Percentiles rank a stretch among this genome's conserved stretches.
Evolutionary conservation across 2,888 invertebrate genomes (phyloP).

Genomic region (Meandrusa payeni): DNA sequence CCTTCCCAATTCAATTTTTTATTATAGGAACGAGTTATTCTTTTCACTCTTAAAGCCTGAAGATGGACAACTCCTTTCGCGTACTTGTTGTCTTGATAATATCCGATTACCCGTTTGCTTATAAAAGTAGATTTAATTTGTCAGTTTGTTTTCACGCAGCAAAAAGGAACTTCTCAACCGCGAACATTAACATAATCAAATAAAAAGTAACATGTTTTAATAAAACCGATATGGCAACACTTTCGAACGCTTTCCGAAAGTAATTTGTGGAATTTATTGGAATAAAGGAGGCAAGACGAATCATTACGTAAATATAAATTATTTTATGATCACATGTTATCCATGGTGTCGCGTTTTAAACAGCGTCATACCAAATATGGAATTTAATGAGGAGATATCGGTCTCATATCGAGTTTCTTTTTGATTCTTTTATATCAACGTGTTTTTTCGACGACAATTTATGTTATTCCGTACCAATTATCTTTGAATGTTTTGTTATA

Average conservation of each 20-base stretch:
- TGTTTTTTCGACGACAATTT: no score
- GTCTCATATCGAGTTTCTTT: neutral
- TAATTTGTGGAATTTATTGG: conserved; percentile 9
- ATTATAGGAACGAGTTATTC: no score
- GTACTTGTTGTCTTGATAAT: no score
- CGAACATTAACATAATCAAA: conserved; percentile 2
- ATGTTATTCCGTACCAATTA: no score
- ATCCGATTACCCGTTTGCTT: no score
- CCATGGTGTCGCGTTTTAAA: conserved; percentile 1
- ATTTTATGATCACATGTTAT: neutral
- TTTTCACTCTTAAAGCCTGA: no score
- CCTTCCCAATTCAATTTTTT: no score
- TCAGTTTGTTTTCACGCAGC: no score
- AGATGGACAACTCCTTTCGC: no score
- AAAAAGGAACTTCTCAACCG: neutral
- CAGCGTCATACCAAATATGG: neutral
- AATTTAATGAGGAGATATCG: neutral
- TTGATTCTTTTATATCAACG: no score
- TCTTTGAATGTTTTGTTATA: no score
- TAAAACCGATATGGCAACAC: conserved; percentile 3
- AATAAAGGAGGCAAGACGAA: neutral
- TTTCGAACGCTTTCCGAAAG: conserved; percentile 3
- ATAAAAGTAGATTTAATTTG: no score
- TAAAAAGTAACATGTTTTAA: neutral
- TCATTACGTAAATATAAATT: neutral